These are phyloP conservation scores for Masnerella sp. DNA, from an alignment of 2,888 invertebrate genomes.

Conservation along the genomic window DNA sequence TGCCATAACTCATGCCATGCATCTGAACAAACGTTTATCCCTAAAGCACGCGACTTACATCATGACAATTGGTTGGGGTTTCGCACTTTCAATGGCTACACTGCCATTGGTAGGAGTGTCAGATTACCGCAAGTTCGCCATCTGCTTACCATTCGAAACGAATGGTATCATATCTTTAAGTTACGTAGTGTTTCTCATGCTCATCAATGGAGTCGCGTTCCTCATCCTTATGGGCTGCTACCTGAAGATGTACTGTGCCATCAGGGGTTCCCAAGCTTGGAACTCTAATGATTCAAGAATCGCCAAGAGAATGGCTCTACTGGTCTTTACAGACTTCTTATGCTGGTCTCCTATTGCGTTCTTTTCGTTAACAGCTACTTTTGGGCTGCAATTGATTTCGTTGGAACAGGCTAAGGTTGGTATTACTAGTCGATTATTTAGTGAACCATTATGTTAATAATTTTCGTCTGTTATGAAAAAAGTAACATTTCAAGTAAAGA, in stretches of 20 bases:
- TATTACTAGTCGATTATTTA: no score
- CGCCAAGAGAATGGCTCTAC: conserved; percentile 96
- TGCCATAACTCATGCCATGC: conserved; percentile 98
- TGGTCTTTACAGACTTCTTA: conserved; percentile 97
- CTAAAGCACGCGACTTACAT: conserved; percentile 93
- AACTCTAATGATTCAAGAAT: conserved; percentile 98
- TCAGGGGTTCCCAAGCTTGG: conserved; percentile 98
- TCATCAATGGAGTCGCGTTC: conserved; percentile 96
- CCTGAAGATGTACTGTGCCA: conserved; percentile 98
- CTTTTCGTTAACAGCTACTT: conserved; percentile 95
- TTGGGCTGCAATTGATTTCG: conserved; percentile 93
- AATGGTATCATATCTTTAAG: conserved; percentile 87
- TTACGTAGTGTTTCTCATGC: conserved; percentile 94
- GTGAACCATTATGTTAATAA: no score
- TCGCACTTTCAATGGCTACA: conserved; percentile 90
- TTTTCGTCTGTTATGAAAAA: no score
- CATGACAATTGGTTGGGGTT: conserved; percentile 95
- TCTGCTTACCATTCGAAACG: conserved; percentile 97
- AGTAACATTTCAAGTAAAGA: no score
- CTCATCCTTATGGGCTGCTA: conserved; percentile 97
- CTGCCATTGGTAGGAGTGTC: conserved; percentile 94
- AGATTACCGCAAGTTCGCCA: conserved; percentile 97
- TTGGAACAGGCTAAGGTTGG: conserved; percentile 97
- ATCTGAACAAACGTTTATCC: conserved; percentile 95
- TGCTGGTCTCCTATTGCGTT: conserved; percentile 99